A percentile compares a stretch with the other conserved stretches of the same genome.
phyloP scores from a whole-genome alignment of 2,888 invertebrate genomes.

The Platycheirus rosarum region DNA sequence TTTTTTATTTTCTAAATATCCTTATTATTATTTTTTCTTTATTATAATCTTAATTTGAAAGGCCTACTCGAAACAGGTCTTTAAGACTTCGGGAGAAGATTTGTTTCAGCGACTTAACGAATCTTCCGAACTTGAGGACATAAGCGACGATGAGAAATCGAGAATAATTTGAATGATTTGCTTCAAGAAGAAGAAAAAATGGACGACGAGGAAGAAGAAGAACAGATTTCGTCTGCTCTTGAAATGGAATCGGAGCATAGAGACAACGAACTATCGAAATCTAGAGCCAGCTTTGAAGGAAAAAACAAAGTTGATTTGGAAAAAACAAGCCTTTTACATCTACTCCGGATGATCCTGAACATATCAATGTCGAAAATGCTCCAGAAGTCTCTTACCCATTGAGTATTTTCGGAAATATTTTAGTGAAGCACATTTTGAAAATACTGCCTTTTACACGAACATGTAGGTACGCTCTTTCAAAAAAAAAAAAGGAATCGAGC shows the following conservation, averaged over 20 bases:
- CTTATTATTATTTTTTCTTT: too few relatives aligned
- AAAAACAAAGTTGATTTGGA: not conserved
- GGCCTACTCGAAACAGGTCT: not conserved
- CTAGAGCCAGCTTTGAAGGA: not conserved
- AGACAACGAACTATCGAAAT: not conserved
- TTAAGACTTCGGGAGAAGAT: not conserved
- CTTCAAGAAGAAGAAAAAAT: not conserved
- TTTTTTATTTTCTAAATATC: too few relatives aligned
- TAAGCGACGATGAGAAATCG: not conserved
- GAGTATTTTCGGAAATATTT: too few relatives aligned
- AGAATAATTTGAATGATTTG: not conserved
- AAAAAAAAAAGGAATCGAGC: too few relatives aligned
- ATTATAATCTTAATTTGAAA: not conserved
- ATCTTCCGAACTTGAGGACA: not conserved
- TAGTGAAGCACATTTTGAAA: too few relatives aligned
- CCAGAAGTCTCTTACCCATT: not conserved
- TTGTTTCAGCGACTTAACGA: not conserved
- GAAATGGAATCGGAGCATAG: not conserved
- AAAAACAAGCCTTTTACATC: not conserved
- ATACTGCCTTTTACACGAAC: too few relatives aligned
- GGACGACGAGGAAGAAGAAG: not conserved
- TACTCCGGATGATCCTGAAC: not conserved
- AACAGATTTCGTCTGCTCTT: not conserved
- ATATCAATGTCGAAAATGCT: not conserved
- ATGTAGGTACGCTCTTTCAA: too few relatives aligned